Evolutionary conservation across 2,888 invertebrate species (phyloP).

Genomic region (Ophion slaviceki): DNA sequence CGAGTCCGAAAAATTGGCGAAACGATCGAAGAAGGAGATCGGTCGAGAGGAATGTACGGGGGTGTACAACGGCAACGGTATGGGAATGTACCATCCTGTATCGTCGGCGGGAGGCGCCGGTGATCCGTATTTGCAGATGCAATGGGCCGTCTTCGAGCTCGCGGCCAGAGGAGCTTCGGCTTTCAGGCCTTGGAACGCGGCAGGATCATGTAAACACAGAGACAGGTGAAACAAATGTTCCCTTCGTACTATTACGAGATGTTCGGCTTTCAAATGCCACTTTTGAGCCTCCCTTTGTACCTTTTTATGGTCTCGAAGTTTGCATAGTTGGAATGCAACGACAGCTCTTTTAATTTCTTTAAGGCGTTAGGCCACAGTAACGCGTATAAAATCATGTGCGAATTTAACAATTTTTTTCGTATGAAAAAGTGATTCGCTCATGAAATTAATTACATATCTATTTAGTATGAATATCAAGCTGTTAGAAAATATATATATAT

Average conservation of each 20-base stretch:
- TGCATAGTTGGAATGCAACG: too few relatives aligned
- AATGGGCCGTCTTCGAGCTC: constrained; percentile 82
- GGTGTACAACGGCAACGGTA: constrained; percentile 79
- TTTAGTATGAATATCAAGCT: too few relatives aligned
- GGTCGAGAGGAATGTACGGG: constrained; percentile 79
- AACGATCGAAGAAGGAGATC: constrained; percentile 81
- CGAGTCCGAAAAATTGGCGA: constrained; percentile 79
- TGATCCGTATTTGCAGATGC: constrained; percentile 81
- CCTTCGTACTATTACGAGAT: background rate
- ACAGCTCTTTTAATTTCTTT: too few relatives aligned
- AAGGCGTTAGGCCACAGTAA: too few relatives aligned
- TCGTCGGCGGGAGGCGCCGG: constrained; percentile 73
- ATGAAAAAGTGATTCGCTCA: too few relatives aligned
- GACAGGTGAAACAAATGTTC: constrained; percentile 78
- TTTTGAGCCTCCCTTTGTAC: too few relatives aligned
- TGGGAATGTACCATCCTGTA: constrained; percentile 80
- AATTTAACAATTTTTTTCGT: too few relatives aligned
- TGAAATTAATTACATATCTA: too few relatives aligned
- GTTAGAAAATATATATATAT: too few relatives aligned
- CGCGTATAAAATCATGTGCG: too few relatives aligned
- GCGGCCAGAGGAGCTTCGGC: constrained; percentile 82
- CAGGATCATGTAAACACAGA: constrained; percentile 81
- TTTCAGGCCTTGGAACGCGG: constrained; percentile 83
- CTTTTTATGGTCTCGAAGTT: too few relatives aligned
- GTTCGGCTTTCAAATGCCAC: too few relatives aligned